phyloP scores from a whole-genome alignment of 2,797 vertebrate species.

The Menidia menidia region DNA sequence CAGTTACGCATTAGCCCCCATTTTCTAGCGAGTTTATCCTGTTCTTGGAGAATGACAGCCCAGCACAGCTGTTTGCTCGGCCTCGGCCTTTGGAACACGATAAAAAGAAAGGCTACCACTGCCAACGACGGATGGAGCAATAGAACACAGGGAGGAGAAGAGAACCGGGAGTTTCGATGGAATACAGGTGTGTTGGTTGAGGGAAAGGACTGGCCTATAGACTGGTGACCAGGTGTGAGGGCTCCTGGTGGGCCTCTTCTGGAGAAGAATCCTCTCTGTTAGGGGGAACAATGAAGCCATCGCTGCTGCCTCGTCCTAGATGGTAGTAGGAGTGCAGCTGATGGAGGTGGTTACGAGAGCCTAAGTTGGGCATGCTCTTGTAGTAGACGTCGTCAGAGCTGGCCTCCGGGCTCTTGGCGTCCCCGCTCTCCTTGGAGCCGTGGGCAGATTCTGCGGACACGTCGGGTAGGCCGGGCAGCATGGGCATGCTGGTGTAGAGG shows the following conservation, averaged over 20 bases:
- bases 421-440: slow-evolving; percentile 62
- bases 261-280: slow-evolving; percentile 91
- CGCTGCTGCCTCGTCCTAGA: slow-evolving; percentile 95
- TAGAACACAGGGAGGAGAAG: slow-evolving; percentile 56
- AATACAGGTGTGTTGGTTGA: slow-evolving; percentile 5
- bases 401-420: slow-evolving; percentile 83
- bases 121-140: slow-evolving; percentile 86
- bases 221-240: slow-evolving; percentile 96
- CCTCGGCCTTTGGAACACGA: slow-evolving; percentile 79
- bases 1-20: slow-evolving; percentile 50
- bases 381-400: slow-evolving; percentile 95
- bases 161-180: slow-evolving; percentile 45
- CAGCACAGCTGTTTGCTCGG: slow-evolving; percentile 74
- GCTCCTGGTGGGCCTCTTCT: slow-evolving; percentile 87
- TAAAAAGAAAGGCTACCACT: slow-evolving; percentile 87
- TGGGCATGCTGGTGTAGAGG: slow-evolving; percentile 96
- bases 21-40: slow-evolving; percentile 41
- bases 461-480: slow-evolving; percentile 86
- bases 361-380: slow-evolving; percentile 99
- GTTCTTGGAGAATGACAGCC: slow-evolving; percentile 60
- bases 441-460: slow-evolving; percentile 57
- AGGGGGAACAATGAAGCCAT: slow-evolving; percentile 93
- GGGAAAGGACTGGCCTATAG: slow-evolving; percentile 86
- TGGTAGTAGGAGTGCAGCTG: slow-evolving; percentile 98
- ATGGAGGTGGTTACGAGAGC: slow-evolving; percentile 93